Conservation (phyloP, 1,140 invertebrate species). For the Cheumatopsyche charites region DNA sequence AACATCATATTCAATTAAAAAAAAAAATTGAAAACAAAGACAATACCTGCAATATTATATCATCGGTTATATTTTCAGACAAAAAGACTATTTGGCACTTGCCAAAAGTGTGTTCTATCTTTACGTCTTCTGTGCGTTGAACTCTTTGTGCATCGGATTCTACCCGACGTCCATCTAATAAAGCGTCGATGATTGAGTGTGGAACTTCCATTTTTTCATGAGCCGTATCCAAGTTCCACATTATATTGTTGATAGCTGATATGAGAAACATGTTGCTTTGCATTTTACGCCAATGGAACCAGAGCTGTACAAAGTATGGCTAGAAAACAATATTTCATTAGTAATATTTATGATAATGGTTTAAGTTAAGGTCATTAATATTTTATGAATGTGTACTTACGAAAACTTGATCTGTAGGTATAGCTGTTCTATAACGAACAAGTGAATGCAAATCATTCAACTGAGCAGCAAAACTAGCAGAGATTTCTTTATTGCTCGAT, state of each 20-base stretch:
- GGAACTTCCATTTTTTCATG: conserved; percentile 57
- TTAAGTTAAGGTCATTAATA: not conserved
- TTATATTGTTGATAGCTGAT: conserved; percentile 64
- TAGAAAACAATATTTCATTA: conserved; percentile 51
- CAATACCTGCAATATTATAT: conserved; percentile 51
- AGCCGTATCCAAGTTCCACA: conserved; percentile 59
- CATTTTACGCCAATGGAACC: conserved; percentile 66
- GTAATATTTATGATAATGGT: not conserved
- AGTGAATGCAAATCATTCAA: conserved; percentile 64
- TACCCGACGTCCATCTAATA: conserved; percentile 51
- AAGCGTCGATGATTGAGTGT: conserved; percentile 50
- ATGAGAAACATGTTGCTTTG: conserved; percentile 69
- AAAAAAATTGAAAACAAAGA: not conserved
- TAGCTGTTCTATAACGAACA: conserved; percentile 66
- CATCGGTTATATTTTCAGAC: conserved; percentile 56
- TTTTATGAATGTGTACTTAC: conserved; percentile 60
- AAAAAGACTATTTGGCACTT: conserved; percentile 55
- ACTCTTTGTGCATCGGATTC: conserved; percentile 51
- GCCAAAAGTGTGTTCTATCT: conserved; percentile 55
- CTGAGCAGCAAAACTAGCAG: conserved; percentile 56
- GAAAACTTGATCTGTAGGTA: conserved; percentile 68
- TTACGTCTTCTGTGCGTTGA: conserved; percentile 49
- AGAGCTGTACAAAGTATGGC: conserved; percentile 69
- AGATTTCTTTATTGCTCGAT: conserved; percentile 55
- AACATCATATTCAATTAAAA: conserved; percentile 19